Base-by-base conservation (phyloP, 2,113 vertebrate genomes). In the Ammodytes marinus region DNA sequence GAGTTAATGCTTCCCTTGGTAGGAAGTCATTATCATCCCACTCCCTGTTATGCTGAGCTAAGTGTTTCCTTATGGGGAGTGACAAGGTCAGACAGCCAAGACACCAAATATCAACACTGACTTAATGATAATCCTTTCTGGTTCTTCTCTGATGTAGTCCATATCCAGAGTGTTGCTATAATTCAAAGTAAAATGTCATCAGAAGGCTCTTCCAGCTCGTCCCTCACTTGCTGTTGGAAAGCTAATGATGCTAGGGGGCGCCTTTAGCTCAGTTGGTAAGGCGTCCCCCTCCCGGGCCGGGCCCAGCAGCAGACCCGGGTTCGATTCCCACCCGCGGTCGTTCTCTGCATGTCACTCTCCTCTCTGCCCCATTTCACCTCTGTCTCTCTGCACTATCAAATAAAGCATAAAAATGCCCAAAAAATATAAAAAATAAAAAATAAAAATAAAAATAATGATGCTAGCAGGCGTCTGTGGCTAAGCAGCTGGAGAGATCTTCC, bases 11-110 rank as follows among this genome's bases (percentile, higher is more conserved):
- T 65, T 40, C 50, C 5, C 14, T 5, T 27, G n/a, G 68, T 37
- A 35, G 43, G n/a, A 64, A 74, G 65, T 47, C 58, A 47, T 14
- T 74, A 37, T 53, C 12, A 14, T 67, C 6, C 9, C n/a, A 12
- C 40, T 79, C 27, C 57, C 40, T 55, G 58, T 50, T 50, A 9
- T 10, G 39, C 47, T 77, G 37, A 75, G 70, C 67, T 54, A 13
- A 6, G 46, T 46, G 57, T 50, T 83, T 74, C 39, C 19, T 43
- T 27, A 49, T 52, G n/a, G 53, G 11, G 12, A 71, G 39, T 13
- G 49, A 69, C 8, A 27, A 65, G 17, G 57, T 63, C 27, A 43
- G 57, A 67, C 27, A 27, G 15, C 53, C 50, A 49, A 50, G 43
- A 57, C 2, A 12, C 58, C 66, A 73, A 82, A 69, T 37, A 61